A percentile compares a stretch with the other conserved stretches of the same genome.
phyloP scores from a whole-genome alignment of 35 echinoderm and acorn worm species.

The Holothuria glaberrima region DNA sequence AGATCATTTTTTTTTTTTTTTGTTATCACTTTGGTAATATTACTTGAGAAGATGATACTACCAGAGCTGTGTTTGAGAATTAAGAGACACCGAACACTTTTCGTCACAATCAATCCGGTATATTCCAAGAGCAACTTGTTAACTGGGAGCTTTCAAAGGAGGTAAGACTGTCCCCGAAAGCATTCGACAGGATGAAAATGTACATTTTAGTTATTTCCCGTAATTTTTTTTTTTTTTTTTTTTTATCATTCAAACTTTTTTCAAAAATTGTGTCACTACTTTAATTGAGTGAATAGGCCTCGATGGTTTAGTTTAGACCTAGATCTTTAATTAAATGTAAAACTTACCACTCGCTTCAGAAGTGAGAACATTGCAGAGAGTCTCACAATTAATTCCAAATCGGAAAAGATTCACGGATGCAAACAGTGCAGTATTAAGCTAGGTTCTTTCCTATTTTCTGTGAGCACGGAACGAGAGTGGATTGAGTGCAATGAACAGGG shows the following conservation, averaged over 20 bases:
- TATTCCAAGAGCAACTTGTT: no score
- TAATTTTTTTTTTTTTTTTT: no score
- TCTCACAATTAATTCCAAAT: not conserved
- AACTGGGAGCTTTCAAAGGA: no score
- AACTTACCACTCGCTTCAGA: not conserved
- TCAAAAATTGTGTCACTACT: not conserved
- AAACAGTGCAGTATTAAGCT: not conserved
- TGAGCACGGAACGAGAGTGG: not conserved
- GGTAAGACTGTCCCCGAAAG: not conserved
- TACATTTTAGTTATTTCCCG: slow-evolving; percentile 6
- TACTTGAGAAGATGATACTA: no score
- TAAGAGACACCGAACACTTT: no score
- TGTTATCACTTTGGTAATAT: not conserved
- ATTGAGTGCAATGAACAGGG: not conserved
- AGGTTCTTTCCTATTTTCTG: not conserved
- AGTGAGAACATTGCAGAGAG: not conserved
- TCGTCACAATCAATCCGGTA: no score
- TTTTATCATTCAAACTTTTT: not conserved
- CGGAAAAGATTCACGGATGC: not conserved
- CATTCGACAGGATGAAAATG: no score
- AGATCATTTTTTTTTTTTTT: no score
- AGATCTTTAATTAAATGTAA: not conserved
- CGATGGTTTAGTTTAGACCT: not conserved
- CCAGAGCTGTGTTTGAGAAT: no score
- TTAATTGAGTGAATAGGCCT: not conserved